phyloP scores from a whole-genome alignment of 2,797 vertebrate genomes.

The Chrosomus eos region DNA sequence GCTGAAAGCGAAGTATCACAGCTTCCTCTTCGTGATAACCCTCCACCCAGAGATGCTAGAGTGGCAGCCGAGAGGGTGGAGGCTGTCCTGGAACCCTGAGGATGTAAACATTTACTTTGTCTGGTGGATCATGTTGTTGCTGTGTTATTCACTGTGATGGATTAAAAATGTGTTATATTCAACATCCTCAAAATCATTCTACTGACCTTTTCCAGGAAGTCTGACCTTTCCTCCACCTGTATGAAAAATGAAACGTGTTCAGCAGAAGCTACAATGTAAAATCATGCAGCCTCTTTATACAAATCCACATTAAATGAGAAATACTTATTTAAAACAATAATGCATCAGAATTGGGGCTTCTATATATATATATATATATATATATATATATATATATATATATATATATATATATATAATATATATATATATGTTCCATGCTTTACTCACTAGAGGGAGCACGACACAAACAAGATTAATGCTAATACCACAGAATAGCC shows the following conservation, averaged over 20 bases:
- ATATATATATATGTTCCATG: background rate
- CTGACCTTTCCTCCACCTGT: slow-evolving; percentile 91
- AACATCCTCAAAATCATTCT: background rate
- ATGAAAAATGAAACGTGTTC: slow-evolving; percentile 27
- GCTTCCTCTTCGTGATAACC: slow-evolving; percentile 89
- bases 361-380: too few relatives aligned
- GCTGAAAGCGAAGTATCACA: slow-evolving; percentile 90
- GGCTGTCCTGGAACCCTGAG: slow-evolving; percentile 84
- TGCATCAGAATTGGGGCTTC: background rate
- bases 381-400: too few relatives aligned
- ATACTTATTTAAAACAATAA: background rate
- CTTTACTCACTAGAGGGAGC: slow-evolving; percentile 42
- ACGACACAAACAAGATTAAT: background rate
- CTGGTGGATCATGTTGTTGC: background rate
- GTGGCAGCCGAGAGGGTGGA: slow-evolving; percentile 90
- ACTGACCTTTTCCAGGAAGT: slow-evolving; percentile 88
- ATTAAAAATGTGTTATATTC: background rate
- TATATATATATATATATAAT: too few relatives aligned
- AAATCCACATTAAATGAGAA: background rate
- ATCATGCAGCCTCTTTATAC: background rate
- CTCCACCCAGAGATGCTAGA: slow-evolving; percentile 88
- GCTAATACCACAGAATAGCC: background rate
- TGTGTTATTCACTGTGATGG: background rate
- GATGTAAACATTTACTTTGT: slow-evolving; percentile 5
- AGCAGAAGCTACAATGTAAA: background rate